Evolutionary conservation across 2,888 invertebrate genomes (phyloP), one percentile per base, ranked within the genome.

Genomic region (Hermaeophaga mercurialis): DNA sequence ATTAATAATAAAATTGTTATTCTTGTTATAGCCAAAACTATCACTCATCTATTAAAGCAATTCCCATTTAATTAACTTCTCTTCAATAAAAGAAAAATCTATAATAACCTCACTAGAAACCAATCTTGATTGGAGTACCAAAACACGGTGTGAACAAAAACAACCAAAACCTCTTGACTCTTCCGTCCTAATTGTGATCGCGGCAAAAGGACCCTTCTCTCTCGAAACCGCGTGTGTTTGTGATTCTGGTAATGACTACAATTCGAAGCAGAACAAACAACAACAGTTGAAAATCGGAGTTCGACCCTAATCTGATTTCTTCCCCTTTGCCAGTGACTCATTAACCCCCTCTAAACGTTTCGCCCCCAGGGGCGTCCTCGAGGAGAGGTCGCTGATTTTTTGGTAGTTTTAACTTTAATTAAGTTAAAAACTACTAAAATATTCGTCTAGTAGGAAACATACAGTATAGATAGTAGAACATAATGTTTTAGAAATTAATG

Each of bases 311-410:
- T 77, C 77, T 73, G 75, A 76, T 76, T 76, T 75, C 75, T 76
- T 75, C 73, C 76, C 76, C 76, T 76, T 73, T 75, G 74, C 73
- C 75, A 75, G 77, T 77, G 77, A 77, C 74, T 77, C 77, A 77
- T 77, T 77, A 77, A 74, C 73, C 70, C 73, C 75, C 74, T 72
- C 75, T 70, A 58, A 50, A 52, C 31, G n/a, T 50, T 15, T 11
- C 34, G 11, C 34, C 34, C 34, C 11, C 12, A 14, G 34, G 11
- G 34, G 5, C 34, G 34, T 6, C 7, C 34, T 7, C 7, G 7
- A 11, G 1, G 34, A 34, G 11, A 22, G 22, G 41, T 1, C n/a
- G n/a, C n/a, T n/a, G n/a, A n/a, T n/a, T n/a, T n/a, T n/a, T n/a
- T n/a, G n/a, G n/a, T n/a, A n/a, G n/a, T n/a, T n/a, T n/a, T n/a